Conservation (phyloP, 2,113 vertebrate species). For the Notarius lentiginosus region DNA sequence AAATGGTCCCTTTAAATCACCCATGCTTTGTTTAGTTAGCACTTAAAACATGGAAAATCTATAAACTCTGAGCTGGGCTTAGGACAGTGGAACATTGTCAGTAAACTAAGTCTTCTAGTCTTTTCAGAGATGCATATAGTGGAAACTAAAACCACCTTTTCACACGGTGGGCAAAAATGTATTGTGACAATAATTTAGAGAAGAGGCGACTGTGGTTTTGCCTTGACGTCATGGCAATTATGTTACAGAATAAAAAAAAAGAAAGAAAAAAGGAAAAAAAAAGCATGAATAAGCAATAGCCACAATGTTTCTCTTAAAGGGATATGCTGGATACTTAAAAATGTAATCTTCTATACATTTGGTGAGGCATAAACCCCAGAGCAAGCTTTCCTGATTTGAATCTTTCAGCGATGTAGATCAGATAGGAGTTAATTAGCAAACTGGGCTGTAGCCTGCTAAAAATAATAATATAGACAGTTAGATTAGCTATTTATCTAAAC, state of each 20-base stretch:
- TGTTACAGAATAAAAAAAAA: constrained; percentile 43
- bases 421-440: neutral
- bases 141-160: constrained; percentile 59
- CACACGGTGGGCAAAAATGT: constrained; percentile 62
- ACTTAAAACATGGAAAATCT: constrained; percentile 7
- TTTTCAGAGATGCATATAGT: neutral
- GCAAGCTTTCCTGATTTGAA: neutral
- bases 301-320: constrained; percentile 61
- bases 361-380: neutral
- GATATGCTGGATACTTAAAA: constrained; percentile 44
- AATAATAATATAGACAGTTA: neutral
- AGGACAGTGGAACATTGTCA: neutral
- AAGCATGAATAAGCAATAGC: constrained; percentile 56
- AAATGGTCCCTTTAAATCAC: neutral
- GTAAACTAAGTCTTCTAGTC: neutral
- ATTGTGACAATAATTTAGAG: constrained; percentile 66
- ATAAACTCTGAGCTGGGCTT: neutral
- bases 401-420: neutral
- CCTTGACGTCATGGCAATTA: constrained; percentile 70
- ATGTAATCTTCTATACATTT: neutral
- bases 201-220: constrained; percentile 64
- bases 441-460: neutral
- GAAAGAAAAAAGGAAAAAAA: neutral
- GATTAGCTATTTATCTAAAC: neutral
- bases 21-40: constrained; percentile 23